Percentiles rank a stretch among this genome's conserved stretches.
phyloP scores from a whole-genome alignment of 2,888 invertebrate species.

The Tuta absoluta region DNA sequence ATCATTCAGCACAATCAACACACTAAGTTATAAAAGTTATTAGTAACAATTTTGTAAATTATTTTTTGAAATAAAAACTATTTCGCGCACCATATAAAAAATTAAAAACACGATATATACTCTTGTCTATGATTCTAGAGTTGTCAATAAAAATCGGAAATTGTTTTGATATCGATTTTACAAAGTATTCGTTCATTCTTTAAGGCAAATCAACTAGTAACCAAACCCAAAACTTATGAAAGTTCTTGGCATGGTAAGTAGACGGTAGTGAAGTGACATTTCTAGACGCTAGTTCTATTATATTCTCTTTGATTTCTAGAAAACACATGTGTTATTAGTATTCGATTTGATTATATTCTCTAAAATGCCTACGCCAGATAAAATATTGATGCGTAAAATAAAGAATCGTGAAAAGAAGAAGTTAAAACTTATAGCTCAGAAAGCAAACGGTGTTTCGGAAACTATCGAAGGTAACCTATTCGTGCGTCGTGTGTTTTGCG shows the following conservation, averaged over 20 bases:
- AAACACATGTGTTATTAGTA: neutral
- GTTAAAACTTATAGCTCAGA: slow-evolving; percentile 76
- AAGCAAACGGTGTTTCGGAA: slow-evolving; percentile 58
- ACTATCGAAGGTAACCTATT: slow-evolving; percentile 52
- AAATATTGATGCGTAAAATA: slow-evolving; percentile 88
- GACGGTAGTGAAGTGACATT: too few species aligned
- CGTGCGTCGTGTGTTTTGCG: slow-evolving; percentile 9
- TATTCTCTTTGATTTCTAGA: neutral
- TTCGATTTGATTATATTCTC: slow-evolving; percentile 6
- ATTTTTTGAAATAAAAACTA: neutral
- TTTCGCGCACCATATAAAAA: slow-evolving; percentile 3
- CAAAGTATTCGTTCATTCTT: slow-evolving; percentile 4
- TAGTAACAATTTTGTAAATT: too few species aligned
- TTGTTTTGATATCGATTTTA: neutral
- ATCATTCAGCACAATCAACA: neutral
- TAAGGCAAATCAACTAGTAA: neutral
- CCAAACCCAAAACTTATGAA: too few species aligned
- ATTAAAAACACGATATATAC: neutral
- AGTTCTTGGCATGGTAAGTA: neutral
- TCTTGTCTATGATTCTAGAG: neutral
- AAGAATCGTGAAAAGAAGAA: slow-evolving; percentile 89
- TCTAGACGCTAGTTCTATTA: too few species aligned
- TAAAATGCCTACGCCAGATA: slow-evolving; percentile 84
- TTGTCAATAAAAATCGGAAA: neutral
- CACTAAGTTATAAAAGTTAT: too few species aligned